These are phyloP conservation scores for Drosophila aldrichi DNA, from an alignment of 2,888 invertebrate species.

Conservation along the genomic window DNA sequence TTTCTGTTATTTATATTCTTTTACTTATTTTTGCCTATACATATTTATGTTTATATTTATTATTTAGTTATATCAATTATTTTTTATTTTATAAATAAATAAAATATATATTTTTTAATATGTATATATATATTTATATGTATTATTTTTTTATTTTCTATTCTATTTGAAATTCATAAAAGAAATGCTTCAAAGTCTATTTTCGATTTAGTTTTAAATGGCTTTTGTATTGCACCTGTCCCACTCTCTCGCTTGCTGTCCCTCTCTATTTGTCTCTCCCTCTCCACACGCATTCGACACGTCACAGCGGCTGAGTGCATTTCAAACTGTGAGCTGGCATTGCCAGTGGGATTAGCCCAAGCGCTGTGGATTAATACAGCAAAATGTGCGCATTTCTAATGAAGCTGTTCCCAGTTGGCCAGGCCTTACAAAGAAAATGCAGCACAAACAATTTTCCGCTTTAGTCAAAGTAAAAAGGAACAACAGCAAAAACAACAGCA, in stretches of 20 bases:
- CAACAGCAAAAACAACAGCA: slow-evolving; percentile 11
- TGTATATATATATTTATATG: too few relatives aligned
- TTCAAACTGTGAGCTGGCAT: slow-evolving; percentile 52
- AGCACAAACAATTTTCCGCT: slow-evolving; percentile 45
- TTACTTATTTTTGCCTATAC: too few relatives aligned
- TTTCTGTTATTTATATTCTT: not conserved
- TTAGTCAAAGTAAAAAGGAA: slow-evolving; percentile 23
- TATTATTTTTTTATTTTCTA: not conserved
- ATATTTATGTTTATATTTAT: not conserved
- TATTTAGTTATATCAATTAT: not conserved
- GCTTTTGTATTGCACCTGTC: slow-evolving; percentile 24
- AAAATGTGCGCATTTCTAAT: slow-evolving; percentile 72
- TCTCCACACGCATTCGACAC: slow-evolving; percentile 20
- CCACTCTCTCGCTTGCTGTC: slow-evolving; percentile 62
- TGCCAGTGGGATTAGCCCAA: slow-evolving; percentile 53
- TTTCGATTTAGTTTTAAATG: slow-evolving; percentile 10
- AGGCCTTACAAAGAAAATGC: slow-evolving; percentile 57
- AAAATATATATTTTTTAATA: too few relatives aligned
- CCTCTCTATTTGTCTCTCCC: slow-evolving; percentile 16
- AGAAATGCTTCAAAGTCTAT: not conserved
- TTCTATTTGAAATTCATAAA: slow-evolving; percentile 2
- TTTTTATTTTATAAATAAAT: too few relatives aligned
- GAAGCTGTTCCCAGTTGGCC: slow-evolving; percentile 65
- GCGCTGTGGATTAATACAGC: slow-evolving; percentile 55
- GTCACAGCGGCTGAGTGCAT: slow-evolving; percentile 34